Conservation (phyloP, 1,140 invertebrate genomes). For the Neodiprion lecontei region DNA sequence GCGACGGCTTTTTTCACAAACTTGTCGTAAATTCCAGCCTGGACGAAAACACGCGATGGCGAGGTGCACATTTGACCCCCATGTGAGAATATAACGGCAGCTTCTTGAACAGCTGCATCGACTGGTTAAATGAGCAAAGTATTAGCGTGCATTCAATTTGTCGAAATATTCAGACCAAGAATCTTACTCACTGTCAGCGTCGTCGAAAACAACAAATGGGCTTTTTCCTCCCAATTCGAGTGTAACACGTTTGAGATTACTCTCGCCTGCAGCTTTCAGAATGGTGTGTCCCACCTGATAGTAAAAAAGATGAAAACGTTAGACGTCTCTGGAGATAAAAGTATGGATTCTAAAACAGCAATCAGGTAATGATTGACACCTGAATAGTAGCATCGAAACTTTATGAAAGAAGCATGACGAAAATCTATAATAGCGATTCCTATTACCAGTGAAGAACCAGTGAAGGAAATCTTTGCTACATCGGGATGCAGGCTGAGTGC, state of each 20-base stretch:
- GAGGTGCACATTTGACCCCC: conserved; percentile 90
- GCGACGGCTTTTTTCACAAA: conserved; percentile 80
- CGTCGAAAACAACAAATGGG: conserved; percentile 84
- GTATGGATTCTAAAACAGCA: conserved; percentile 16
- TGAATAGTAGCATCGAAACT: conserved; percentile 5
- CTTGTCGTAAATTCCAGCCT: conserved; percentile 86
- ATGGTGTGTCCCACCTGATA: conserved; percentile 78
- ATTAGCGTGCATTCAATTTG: not conserved
- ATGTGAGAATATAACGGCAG: conserved; percentile 70
- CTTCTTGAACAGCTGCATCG: conserved; percentile 67
- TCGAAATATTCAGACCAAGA: conserved; percentile 6
- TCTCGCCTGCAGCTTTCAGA: conserved; percentile 73
- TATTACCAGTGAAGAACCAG: conserved; percentile 78
- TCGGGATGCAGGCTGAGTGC: conserved; percentile 79
- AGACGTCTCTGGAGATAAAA: not conserved
- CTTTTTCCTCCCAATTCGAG: conserved; percentile 92
- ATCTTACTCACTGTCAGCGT: conserved; percentile 69
- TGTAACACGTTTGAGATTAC: conserved; percentile 86
- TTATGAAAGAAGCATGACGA: conserved; percentile 17
- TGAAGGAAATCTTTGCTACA: conserved; percentile 89
- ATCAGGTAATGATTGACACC: conserved; percentile 11
- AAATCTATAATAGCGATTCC: conserved; percentile 12
- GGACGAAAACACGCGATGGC: conserved; percentile 89
- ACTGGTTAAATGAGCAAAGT: conserved; percentile 53
- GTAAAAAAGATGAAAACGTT: conserved; percentile 9